Evolutionary conservation across 2,797 vertebrate genomes (phyloP).

Genomic region (Microctenopoma stevenorrisi): DNA sequence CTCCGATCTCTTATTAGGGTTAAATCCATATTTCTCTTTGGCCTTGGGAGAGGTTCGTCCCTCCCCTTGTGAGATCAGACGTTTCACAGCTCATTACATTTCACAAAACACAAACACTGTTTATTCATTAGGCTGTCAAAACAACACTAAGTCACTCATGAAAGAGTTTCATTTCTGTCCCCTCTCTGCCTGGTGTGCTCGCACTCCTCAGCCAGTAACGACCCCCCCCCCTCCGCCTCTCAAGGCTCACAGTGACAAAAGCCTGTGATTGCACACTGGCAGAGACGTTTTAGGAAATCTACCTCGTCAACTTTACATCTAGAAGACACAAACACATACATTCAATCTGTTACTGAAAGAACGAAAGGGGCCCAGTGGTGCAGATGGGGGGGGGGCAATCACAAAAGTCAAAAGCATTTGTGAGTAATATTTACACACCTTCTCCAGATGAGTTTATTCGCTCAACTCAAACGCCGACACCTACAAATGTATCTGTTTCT

Average conservation of each 20-base stretch:
- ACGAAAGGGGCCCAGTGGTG: slow-evolving; percentile 13
- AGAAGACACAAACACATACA: slow-evolving; percentile 19
- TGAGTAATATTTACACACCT: slow-evolving; percentile 19
- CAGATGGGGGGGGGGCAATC: slow-evolving; percentile 1
- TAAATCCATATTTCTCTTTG: slow-evolving; percentile 21
- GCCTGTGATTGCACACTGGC: background rate
- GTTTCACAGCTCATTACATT: slow-evolving; percentile 52
- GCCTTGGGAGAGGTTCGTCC: background rate
- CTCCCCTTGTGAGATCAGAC: slow-evolving; percentile 27
- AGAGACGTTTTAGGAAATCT: slow-evolving; percentile 19
- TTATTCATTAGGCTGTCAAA: slow-evolving; percentile 54
- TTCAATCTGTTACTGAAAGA: slow-evolving; percentile 54
- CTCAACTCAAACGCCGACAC: slow-evolving; percentile 48
- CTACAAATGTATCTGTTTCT: slow-evolving; percentile 64
- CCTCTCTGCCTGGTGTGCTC: slow-evolving; percentile 6
- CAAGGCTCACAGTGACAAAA: slow-evolving; percentile 17
- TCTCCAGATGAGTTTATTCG: slow-evolving; percentile 29
- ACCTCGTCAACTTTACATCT: slow-evolving; percentile 18
- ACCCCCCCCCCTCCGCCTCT: background rate
- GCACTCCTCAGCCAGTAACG: slow-evolving; percentile 3
- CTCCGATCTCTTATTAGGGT: slow-evolving; percentile 40
- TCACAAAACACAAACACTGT: slow-evolving; percentile 45
- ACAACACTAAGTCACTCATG: slow-evolving; percentile 28
- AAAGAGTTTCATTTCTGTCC: slow-evolving; percentile 21
- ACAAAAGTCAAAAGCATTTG: slow-evolving; percentile 26